Base-by-base conservation (phyloP, 2,888 invertebrate species). In the Melieria omissa region DNA sequence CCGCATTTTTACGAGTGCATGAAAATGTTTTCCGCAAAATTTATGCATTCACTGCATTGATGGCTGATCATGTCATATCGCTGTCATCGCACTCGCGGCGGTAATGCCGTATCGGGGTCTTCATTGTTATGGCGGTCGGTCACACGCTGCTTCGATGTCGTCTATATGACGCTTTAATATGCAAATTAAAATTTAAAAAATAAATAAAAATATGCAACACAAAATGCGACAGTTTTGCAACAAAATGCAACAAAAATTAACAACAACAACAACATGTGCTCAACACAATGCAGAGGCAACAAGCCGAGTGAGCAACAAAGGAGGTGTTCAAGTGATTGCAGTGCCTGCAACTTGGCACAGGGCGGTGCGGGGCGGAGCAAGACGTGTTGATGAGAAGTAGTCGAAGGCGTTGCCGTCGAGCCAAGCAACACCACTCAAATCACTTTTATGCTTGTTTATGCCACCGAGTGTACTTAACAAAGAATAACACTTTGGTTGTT, bases 31-130 rank as follows among this genome's bases (percentile, higher is more conserved):
- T 57, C 46, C 41, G 42, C 42, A 46, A n/a, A 29, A 46, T 55
- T 55, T 16, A 54, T 16, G 16, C 62, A 12, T 46, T 45, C 3
- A 66, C 57, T 52, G 46, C 4, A 12, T 47, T 66, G 45, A 14
- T 45, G 54, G 45, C 45, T 52, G 75, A 75, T 72, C 83, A 80
- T 82, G 81, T 73, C 77, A 76, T 82, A 82, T 82, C 83, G 76
- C 78, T 80, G 77, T 80, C 83, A 82, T 81, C 81, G 77, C 29
- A 29, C 29, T 29, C 3, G 29, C 29, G 29, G 8, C 12, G 6
- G 6, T 47, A 5, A 14, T 58, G 29, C n/a, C n/a, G n/a, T 41
- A 60, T 67, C 44, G 14, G 14, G 16, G 12, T 4, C 10, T 68
- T 58, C 57, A 62, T 62, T 62, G 10, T 7, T 45, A 45, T 65